phyloP scores from a whole-genome alignment of 2,797 vertebrate species.

The Enteromius paludinosus region DNA sequence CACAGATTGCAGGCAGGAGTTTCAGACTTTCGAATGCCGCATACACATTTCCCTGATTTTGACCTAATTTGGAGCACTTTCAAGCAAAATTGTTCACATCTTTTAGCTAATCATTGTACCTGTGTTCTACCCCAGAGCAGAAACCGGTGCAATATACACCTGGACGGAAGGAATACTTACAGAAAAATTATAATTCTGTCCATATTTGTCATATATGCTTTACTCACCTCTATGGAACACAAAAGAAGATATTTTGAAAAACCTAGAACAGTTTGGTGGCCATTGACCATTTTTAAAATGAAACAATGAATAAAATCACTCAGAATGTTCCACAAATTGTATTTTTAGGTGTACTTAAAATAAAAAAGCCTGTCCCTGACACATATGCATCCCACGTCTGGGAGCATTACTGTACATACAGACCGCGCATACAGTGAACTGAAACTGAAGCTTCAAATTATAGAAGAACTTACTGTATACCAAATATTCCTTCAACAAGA shows the following conservation, averaged over 20 bases:
- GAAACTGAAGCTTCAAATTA: background rate
- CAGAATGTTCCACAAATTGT: background rate
- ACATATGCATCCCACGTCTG: background rate
- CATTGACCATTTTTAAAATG: background rate
- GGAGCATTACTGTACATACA: background rate
- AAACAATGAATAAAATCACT: background rate
- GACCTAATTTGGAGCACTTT: constrained; percentile 48
- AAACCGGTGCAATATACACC: background rate
- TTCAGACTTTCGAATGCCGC: constrained; percentile 23
- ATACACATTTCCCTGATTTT: constrained; percentile 44
- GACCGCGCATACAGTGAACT: background rate
- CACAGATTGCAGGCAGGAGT: constrained; percentile 3
- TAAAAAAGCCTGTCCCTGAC: background rate
- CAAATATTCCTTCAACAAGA: background rate
- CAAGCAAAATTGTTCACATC: background rate
- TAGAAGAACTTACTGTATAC: background rate
- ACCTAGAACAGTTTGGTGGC: background rate
- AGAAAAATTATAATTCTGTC: background rate
- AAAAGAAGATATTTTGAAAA: background rate
- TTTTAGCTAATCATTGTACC: background rate
- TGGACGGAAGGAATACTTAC: background rate
- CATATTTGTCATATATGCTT: background rate
- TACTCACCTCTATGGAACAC: background rate
- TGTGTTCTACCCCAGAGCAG: background rate
- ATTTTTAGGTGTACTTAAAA: background rate